Percentiles rank a stretch among this genome's conserved stretches.
Evolutionary conservation across 2,888 invertebrate species (phyloP).

Genomic region (Embidobia sp.): DNA sequence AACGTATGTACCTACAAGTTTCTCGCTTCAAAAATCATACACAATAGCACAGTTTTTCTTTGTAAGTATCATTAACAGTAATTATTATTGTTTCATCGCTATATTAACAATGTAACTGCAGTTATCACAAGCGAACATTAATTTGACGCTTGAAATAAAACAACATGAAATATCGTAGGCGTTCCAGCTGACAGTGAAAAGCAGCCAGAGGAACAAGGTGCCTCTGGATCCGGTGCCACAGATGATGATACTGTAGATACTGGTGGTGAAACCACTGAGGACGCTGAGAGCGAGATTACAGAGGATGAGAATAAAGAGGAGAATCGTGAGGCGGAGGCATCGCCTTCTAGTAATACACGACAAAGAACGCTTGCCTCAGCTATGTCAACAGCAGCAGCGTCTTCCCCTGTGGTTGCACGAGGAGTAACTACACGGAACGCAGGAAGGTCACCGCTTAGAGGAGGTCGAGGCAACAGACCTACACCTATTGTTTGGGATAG

Average conservation of each 20-base stretch:
- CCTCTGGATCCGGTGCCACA: conserved; percentile 67
- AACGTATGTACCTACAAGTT: no score
- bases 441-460: conserved; percentile 76
- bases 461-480: conserved; percentile 81
- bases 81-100: no score
- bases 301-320: conserved; percentile 84
- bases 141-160: conserved; percentile 7
- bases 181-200: conserved; percentile 86
- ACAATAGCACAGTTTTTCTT: no score
- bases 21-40: no score
- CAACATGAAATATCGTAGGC: conserved; percentile 73
- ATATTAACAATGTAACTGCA: no score
- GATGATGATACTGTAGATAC: conserved; percentile 75
- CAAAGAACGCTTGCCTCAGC: conserved; percentile 77
- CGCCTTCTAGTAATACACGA: conserved; percentile 84
- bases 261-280: conserved; percentile 72
- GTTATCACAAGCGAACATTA: no score
- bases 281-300: conserved; percentile 80
- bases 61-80: no score
- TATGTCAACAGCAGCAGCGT: conserved; percentile 72
- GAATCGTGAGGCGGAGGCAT: conserved; percentile 92
- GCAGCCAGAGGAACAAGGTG: conserved; percentile 77
- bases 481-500: conserved; percentile 86
- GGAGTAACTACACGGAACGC: conserved; percentile 75
- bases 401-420: conserved; percentile 68